These are phyloP conservation scores for Sylvilagus floridanus DNA, from an alignment of 2,797 vertebrate genomes.

Conservation along the genomic window DNA sequence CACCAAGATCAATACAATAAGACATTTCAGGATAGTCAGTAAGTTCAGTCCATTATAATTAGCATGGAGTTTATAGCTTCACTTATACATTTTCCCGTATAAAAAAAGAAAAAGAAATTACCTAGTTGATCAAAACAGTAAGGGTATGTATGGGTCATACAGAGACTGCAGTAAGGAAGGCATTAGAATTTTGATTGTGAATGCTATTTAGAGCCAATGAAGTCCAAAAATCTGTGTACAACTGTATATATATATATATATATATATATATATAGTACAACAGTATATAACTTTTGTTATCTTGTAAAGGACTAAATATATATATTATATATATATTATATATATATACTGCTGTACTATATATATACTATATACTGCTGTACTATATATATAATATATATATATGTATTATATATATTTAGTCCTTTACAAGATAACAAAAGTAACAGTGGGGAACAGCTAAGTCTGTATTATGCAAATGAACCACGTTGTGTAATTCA, in stretches of 20 bases:
- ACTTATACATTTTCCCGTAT: conserved; percentile 32
- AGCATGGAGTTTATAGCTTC: not conserved
- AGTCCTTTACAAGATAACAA: not conserved
- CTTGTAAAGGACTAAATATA: too few relatives aligned
- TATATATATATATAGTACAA: too few relatives aligned
- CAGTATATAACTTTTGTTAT: too few relatives aligned
- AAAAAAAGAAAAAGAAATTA: not conserved
- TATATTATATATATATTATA: too few relatives aligned
- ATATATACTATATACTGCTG: too few relatives aligned
- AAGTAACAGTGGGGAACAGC: not conserved
- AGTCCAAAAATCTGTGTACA: not conserved
- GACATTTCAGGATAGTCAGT: not conserved
- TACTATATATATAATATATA: too few relatives aligned
- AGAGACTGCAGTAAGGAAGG: not conserved
- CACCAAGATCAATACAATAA: not conserved
- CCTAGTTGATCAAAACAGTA: not conserved
- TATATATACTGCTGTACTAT: too few relatives aligned
- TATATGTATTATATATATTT: too few relatives aligned
- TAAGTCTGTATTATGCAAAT: not conserved
- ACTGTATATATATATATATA: not conserved
- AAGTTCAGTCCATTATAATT: not conserved
- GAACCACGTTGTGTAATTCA: not conserved
- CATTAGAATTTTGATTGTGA: not conserved
- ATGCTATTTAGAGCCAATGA: not conserved
- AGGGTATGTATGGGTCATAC: not conserved